Evolutionary conservation across 2,113 vertebrate species (phyloP), one percentile per base, ranked within the genome.

Genomic region (Limnothrissa miodon): DNA sequence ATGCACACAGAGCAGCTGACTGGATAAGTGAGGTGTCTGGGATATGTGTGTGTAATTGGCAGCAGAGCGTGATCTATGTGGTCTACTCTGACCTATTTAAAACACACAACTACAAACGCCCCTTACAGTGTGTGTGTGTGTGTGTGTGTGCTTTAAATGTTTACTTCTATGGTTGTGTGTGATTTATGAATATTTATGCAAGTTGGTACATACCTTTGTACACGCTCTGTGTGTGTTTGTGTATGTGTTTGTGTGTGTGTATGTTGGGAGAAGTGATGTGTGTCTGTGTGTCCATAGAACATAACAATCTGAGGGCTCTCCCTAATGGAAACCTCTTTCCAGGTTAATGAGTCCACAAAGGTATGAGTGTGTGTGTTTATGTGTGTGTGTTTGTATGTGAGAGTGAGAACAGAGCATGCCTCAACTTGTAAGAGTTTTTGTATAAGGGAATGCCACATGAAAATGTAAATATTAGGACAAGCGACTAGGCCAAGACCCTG

Each of bases 1-100:
- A 23, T 13, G 45, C 74, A 70, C 5, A 7, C 59, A 84, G 53
- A 1, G 44, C 29, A 74, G 15, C 70, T 80, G 78, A 86, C 36
- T 84, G 78, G 4, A 86, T 85, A 84, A 85, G 56, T 53, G 48
- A 53, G 48, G 48, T 53, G 17, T 15, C 48, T 53, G 19, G 19
- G 48, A 53, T 53, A 5, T 53, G 48, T 19, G 53, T 59, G 53
- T 59, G 53, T 59, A 66, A n/a, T 29, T 66, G 59, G 48, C 48
- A 25, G 59, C 59, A 66, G n/a, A 25, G 59, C 29, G 59, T 53
- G 17, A 53, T 53, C 17, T 19, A 53, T 21, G 48, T 21, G 19
- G 48, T 53, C 15, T 53, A 53, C 17, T 53, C 19, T 53, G 48
- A 53, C 48, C 19, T 53, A 53, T 21, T 53, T 53, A 53, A 53